Conservation (phyloP, 2,797 vertebrate genomes). For the Nyctibius grandis region DNA sequence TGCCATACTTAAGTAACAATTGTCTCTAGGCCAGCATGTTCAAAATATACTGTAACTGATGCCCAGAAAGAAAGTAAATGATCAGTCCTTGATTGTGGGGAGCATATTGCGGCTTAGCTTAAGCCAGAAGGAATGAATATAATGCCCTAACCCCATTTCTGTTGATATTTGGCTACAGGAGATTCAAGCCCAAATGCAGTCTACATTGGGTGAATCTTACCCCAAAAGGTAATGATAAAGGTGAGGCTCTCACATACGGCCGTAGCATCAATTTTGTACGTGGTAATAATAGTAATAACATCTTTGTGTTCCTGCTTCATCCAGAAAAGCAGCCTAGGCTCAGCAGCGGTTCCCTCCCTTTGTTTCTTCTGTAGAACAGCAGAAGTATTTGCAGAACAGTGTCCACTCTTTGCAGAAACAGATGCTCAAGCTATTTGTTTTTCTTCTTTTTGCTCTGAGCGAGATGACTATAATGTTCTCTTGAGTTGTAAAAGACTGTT, state of each 20-base stretch:
- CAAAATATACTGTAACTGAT: not conserved
- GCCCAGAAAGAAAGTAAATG: not conserved
- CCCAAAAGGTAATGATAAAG: not conserved
- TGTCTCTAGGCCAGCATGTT: not conserved
- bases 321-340: not conserved
- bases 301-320: not conserved
- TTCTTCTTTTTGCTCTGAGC: not conserved
- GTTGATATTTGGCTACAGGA: not conserved
- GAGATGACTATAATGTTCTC: slow-evolving; percentile 17
- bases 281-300: not conserved
- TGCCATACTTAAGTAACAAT: not conserved
- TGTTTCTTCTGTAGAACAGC: not conserved
- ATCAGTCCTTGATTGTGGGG: not conserved
- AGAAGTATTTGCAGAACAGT: not conserved
- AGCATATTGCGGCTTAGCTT: not conserved
- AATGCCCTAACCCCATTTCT: not conserved
- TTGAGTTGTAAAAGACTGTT: not conserved
- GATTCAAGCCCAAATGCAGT: not conserved
- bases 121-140: not conserved
- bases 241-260: not conserved
- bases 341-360: not conserved
- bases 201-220: not conserved
- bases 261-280: not conserved
- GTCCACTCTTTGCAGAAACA: not conserved
- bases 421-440: not conserved